Conservation (phyloP, 2,113 vertebrate species). For the Bolborhynchus lineola region DNA sequence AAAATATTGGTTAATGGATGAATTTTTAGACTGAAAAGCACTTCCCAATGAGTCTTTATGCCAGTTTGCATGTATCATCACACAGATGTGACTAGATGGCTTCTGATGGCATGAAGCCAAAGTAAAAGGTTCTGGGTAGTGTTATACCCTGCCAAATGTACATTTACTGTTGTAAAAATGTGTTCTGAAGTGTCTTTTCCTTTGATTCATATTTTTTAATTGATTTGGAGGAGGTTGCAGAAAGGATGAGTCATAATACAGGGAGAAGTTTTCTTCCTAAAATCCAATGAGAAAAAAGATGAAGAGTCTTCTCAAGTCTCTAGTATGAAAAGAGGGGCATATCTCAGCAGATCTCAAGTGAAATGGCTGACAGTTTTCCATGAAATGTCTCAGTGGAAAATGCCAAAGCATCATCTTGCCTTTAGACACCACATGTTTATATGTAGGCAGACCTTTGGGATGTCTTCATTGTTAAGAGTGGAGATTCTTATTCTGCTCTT, state of each 20-base stretch:
- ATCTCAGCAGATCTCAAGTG: neutral
- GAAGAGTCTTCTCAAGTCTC: neutral
- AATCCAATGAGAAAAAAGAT: neutral
- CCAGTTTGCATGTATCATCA: neutral
- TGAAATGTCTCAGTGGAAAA: neutral
- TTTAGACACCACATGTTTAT: neutral
- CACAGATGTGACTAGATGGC: neutral
- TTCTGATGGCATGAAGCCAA: neutral
- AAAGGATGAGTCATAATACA: neutral
- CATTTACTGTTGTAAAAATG: neutral
- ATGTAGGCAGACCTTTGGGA: neutral
- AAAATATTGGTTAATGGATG: neutral
- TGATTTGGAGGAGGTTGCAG: neutral
- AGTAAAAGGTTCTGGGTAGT: neutral
- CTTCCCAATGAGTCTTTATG: neutral
- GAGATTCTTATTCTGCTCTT: neutral
- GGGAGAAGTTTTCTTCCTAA: neutral
- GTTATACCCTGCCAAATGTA: neutral
- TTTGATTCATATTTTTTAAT: conserved; percentile 29
- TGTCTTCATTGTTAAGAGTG: neutral
- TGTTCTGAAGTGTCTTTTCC: neutral
- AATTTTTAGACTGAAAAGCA: neutral
- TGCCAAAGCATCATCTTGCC: neutral
- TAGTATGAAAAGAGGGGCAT: neutral
- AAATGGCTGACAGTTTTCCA: neutral